Evolutionary conservation across 1,140 invertebrate species (phyloP).

Genomic region (Archegozetes longisetosus): DNA sequence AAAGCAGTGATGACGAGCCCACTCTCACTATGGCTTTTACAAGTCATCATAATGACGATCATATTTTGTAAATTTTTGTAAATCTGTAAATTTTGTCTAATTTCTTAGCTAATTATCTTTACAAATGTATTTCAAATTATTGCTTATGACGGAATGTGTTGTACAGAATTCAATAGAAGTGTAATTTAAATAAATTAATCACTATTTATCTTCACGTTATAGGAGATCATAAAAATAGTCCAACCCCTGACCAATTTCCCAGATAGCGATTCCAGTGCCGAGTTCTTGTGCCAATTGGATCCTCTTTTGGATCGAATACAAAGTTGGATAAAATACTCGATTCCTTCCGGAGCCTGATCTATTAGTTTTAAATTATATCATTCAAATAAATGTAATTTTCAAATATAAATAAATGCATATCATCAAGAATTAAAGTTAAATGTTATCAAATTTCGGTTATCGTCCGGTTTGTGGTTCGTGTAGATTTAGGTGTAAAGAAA

Average conservation of each 20-base stretch:
- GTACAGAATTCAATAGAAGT: not conserved
- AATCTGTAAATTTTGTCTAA: too few species aligned
- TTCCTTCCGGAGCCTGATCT: slow-evolving; percentile 46
- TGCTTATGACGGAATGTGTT: not conserved
- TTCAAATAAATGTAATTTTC: too few species aligned
- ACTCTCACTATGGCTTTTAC: not conserved
- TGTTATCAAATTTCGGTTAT: too few species aligned
- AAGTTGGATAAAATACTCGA: slow-evolving; percentile 70
- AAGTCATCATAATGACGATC: not conserved
- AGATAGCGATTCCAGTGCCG: slow-evolving; percentile 70
- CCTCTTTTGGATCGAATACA: slow-evolving; percentile 62
- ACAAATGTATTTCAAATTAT: not conserved
- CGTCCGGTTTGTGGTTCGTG: too few species aligned
- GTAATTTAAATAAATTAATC: not conserved
- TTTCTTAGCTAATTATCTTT: not conserved
- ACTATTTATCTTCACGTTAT: slow-evolving; percentile 31
- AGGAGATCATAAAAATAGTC: slow-evolving; percentile 89
- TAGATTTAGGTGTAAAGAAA: too few species aligned
- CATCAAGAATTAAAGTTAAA: too few species aligned
- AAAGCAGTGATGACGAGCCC: not conserved
- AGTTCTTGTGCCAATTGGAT: slow-evolving; percentile 59
- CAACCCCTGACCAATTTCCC: slow-evolving; percentile 87
- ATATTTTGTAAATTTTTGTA: not conserved
- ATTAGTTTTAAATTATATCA: slow-evolving; percentile 28
- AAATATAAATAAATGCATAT: too few species aligned